These are phyloP conservation scores for Hyperopisus bebe DNA, from an alignment of 2,113 vertebrate species.

Conservation along the genomic window DNA sequence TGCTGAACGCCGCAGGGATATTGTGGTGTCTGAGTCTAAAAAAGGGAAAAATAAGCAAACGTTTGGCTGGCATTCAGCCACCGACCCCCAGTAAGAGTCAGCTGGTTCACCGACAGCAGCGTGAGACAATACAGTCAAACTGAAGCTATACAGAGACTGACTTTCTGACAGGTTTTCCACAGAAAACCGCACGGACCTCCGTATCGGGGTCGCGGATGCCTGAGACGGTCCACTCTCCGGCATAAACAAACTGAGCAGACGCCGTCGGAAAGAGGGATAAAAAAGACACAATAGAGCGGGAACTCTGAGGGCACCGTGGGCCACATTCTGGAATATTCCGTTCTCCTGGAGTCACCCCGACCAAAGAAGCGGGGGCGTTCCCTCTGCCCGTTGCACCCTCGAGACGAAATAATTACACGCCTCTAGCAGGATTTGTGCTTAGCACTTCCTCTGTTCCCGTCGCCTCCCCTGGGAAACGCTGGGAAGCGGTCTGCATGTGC, in stretches of 20 bases:
- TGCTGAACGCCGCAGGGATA: not conserved
- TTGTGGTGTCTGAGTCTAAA: not conserved
- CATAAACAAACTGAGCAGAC: not conserved
- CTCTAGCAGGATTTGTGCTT: slow-evolving; percentile 48
- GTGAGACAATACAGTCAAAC: too few species aligned
- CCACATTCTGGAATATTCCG: slow-evolving; percentile 10
- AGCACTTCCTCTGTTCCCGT: slow-evolving; percentile 31
- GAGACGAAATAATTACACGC: slow-evolving; percentile 46
- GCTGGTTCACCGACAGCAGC: not conserved
- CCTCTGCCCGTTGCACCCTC: slow-evolving; percentile 20
- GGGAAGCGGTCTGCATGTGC: not conserved
- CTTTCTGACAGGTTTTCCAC: not conserved
- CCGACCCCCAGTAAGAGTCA: not conserved
- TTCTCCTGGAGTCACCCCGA: not conserved
- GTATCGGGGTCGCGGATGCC: not conserved
- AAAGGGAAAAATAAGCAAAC: not conserved
- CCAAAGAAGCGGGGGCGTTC: not conserved
- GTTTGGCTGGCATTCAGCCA: not conserved
- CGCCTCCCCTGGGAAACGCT: not conserved
- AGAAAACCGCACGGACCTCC: not conserved
- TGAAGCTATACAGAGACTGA: too few species aligned
- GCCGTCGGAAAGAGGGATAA: not conserved
- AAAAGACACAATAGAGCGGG: not conserved
- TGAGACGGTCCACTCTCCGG: not conserved
- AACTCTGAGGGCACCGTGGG: not conserved